A percentile compares a stretch with the other conserved stretches of the same genome.
These are phyloP conservation scores for Lepidurus apus DNA, from an alignment of 1,140 invertebrate genomes.

Conservation along the genomic window DNA sequence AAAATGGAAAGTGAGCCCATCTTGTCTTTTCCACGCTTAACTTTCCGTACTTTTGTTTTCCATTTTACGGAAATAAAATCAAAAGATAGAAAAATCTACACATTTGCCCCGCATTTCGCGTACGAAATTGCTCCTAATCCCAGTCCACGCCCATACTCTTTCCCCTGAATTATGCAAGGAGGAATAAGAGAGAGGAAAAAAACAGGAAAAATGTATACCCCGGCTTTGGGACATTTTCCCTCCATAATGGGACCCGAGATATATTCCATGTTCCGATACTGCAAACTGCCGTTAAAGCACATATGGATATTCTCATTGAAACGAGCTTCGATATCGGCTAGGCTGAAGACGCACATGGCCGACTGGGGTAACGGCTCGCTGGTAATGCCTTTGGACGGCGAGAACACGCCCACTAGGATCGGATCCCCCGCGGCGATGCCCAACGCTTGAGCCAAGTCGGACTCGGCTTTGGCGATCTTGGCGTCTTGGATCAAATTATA, in stretches of 20 bases:
- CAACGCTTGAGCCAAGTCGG: slow-evolving; percentile 69
- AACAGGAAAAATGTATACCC: slow-evolving; percentile 51
- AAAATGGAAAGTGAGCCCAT: not conserved
- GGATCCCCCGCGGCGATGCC: slow-evolving; percentile 69
- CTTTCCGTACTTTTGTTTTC: not conserved
- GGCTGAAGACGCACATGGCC: slow-evolving; percentile 54
- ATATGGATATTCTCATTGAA: slow-evolving; percentile 95
- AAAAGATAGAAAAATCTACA: not conserved
- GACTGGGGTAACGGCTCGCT: slow-evolving; percentile 69
- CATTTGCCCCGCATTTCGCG: not conserved
- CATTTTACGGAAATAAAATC: not conserved
- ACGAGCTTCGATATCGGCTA: slow-evolving; percentile 81
- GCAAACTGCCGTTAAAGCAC: slow-evolving; percentile 91
- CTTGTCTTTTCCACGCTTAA: not conserved
- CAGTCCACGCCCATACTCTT: not conserved
- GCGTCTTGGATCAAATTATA: slow-evolving; percentile 91
- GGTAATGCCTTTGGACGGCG: slow-evolving; percentile 72
- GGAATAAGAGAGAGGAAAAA: slow-evolving; percentile 27
- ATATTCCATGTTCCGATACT: slow-evolving; percentile 85
- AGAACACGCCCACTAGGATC: slow-evolving; percentile 76
- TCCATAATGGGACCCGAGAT: slow-evolving; percentile 85
- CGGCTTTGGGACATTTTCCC: slow-evolving; percentile 78
- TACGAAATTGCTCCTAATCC: not conserved
- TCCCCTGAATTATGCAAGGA: not conserved
- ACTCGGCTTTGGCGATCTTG: slow-evolving; percentile 71